Base-by-base conservation (phyloP, 2,888 invertebrate species). In the Pyrocoelia pectoralis region DNA sequence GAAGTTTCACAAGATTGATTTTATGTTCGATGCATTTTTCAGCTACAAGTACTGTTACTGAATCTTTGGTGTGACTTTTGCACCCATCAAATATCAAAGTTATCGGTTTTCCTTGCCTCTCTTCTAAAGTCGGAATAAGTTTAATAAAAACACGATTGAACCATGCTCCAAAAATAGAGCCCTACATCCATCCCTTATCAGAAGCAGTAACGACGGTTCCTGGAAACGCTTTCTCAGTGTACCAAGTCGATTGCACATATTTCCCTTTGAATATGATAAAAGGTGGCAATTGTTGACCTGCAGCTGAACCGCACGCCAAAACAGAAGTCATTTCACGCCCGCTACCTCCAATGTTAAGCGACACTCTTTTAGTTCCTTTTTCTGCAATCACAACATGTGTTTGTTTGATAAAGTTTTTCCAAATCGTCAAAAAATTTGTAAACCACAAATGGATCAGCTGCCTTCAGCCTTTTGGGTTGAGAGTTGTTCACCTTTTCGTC, bases 181-280 rank as follows among this genome's bases (percentile, higher is more conserved):
- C n/a, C n/a, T n/a, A n/a, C n/a, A n/a, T n/a, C n/a, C n/a, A n/a
- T n/a, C n/a, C n/a, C n/a, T n/a, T n/a, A n/a, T n/a, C n/a, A 9
- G 8, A 46, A 46, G 13, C 46, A 9, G 46, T 46, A 9, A 46
- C 46, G 17, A 46, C 13, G 17, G 13, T 46, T 46, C 46, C 13
- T 6, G 46, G 5, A 46, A 2, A 46, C 3, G 8, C 46, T 46
- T 38, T 38, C 5, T 38, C 38, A 38, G 5, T 5, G 10, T 9
- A 38, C 33, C 52, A 53, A 8, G 40, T 29, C 17, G 52, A 29
- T n/a, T 12, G 52, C 14, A 53, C 17, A 6, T 33, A 53, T 10
- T 53, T 29, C 17, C 52, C 52, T 40, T 53, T 33, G 17, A 53
- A 53, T 14, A 53, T 12, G 18, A 15, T 53, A 33, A 53, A 53